Evolutionary conservation across 2,113 vertebrate species (phyloP).

Genomic region (Gulo gulo): DNA sequence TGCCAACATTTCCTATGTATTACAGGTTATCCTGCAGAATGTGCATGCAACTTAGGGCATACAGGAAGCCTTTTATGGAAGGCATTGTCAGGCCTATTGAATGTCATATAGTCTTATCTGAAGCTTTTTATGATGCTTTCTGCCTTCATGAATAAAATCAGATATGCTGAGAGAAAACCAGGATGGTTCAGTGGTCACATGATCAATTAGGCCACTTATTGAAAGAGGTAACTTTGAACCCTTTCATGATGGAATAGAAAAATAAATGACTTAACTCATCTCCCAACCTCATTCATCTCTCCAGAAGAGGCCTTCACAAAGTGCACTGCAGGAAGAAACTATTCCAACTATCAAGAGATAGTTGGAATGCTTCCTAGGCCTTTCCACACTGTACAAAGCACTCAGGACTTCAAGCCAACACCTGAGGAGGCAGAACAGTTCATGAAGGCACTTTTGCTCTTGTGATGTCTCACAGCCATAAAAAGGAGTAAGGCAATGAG

Average conservation of each 20-base stretch:
- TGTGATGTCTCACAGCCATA: neutral
- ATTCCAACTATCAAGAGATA: neutral
- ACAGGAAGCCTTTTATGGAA: neutral
- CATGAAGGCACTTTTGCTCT: neutral
- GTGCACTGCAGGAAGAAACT: neutral
- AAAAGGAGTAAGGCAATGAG: neutral
- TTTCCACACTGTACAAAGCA: neutral
- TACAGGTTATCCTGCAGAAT: neutral
- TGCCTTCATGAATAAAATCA: constrained; percentile 53
- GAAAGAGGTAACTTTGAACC: constrained; percentile 41
- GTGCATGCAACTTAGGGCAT: neutral
- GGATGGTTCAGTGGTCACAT: neutral
- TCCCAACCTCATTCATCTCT: constrained; percentile 7
- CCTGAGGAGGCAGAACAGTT: neutral
- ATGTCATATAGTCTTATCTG: neutral
- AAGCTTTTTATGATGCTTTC: constrained; percentile 1
- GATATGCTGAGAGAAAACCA: neutral
- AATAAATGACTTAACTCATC: constrained; percentile 51
- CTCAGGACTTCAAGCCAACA: neutral
- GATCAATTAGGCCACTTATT: constrained; percentile 1
- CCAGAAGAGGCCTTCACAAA: neutral
- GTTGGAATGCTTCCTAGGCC: neutral
- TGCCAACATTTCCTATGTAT: neutral
- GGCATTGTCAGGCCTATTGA: neutral
- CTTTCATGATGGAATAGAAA: constrained; percentile 51